phyloP scores from a whole-genome alignment of 1,140 invertebrate species.

The Aphaenogaster ashmeadi region DNA sequence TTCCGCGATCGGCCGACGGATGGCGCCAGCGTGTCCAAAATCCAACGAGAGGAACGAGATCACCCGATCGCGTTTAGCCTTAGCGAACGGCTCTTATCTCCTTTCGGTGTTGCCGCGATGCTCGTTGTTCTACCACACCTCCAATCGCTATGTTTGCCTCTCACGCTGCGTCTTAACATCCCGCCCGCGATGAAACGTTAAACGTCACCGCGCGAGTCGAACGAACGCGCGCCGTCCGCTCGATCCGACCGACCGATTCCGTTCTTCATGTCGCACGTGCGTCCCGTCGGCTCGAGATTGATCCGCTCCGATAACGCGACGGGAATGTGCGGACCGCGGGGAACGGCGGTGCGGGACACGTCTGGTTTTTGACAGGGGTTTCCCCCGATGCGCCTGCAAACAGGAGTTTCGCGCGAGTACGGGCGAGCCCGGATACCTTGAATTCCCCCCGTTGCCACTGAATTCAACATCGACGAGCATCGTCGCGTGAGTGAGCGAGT shows the following conservation, averaged over 20 bases:
- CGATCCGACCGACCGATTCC: not conserved
- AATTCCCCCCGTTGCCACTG: conserved; percentile 12
- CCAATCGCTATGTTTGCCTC: conserved; percentile 16
- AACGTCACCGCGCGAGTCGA: not conserved
- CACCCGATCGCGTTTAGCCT: not conserved
- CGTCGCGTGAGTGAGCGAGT: conserved; percentile 11
- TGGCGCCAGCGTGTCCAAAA: not conserved
- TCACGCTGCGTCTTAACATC: not conserved
- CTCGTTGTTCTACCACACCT: not conserved
- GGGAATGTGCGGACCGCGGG: not conserved
- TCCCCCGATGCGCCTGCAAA: not conserved
- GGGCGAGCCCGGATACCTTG: not conserved
- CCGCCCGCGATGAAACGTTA: not conserved
- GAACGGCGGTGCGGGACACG: not conserved
- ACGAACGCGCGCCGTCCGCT: not conserved
- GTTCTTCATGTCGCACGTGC: conserved; percentile 43
- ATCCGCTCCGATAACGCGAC: conserved; percentile 13
- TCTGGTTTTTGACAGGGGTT: conserved; percentile 42
- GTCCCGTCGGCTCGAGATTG: conserved; percentile 13
- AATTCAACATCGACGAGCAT: conserved; percentile 21
- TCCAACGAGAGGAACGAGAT: not conserved
- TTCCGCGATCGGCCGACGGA: not conserved
- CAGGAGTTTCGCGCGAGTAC: not conserved
- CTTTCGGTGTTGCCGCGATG: not conserved
- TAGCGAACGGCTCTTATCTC: not conserved